phyloP scores from a whole-genome alignment of 2,888 invertebrate species.

The Agonopterix subpropinquella region DNA sequence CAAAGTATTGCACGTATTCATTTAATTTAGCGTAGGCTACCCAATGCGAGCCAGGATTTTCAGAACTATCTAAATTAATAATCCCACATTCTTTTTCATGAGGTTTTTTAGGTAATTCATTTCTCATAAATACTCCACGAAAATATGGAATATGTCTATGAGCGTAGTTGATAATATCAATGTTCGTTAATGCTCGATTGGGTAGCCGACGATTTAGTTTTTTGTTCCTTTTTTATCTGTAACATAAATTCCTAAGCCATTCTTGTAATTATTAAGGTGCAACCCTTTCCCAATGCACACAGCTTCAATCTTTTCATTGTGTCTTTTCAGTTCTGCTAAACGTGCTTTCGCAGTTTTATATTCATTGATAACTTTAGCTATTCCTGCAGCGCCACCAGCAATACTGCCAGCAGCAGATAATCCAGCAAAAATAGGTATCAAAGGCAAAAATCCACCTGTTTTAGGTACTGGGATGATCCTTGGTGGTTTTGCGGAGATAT shows the following conservation, averaged over 20 bases:
- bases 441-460: slow-evolving; percentile 29
- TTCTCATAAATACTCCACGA: too few relatives aligned
- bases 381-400: slow-evolving; percentile 30
- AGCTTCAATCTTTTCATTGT: slow-evolving; percentile 31
- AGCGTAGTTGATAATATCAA: neutral
- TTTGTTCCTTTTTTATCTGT: slow-evolving; percentile 8
- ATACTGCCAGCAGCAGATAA: slow-evolving; percentile 30
- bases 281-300: slow-evolving; percentile 34
- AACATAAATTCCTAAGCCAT: slow-evolving; percentile 8
- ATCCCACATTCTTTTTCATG: slow-evolving; percentile 15
- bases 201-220: slow-evolving; percentile 16
- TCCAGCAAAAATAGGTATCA: slow-evolving; percentile 35
- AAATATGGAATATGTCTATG: neutral
- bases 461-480: slow-evolving; percentile 27
- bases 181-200: slow-evolving; percentile 2
- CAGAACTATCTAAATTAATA: slow-evolving; percentile 23
- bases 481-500: neutral
- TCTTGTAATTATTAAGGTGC: slow-evolving; percentile 25
- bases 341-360: slow-evolving; percentile 22
- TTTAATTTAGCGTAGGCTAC: slow-evolving; percentile 30
- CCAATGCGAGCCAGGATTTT: slow-evolving; percentile 32
- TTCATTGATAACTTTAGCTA: slow-evolving; percentile 27
- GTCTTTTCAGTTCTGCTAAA: slow-evolving; percentile 10
- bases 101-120: slow-evolving; percentile 16
- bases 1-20: slow-evolving; percentile 30